Evolutionary conservation across 2,888 invertebrate species (phyloP).

Genomic region (Nipponacmea schrenckii): DNA sequence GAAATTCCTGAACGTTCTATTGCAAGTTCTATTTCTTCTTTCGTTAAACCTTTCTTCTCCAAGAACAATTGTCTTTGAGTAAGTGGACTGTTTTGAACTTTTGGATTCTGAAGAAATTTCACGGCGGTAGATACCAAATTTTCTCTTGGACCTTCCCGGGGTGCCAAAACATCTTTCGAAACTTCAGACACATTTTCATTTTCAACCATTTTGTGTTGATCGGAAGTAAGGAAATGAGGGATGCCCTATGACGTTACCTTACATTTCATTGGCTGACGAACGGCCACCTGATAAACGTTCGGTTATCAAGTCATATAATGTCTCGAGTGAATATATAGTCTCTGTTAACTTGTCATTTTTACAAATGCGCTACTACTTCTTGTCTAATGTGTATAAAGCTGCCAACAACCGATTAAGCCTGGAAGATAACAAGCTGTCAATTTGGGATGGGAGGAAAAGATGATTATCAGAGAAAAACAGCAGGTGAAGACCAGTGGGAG

Average conservation of each 20-base stretch:
- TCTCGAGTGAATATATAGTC: no score
- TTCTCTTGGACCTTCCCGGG: constrained; percentile 47
- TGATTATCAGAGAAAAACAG: no score
- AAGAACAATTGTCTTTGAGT: constrained; percentile 78
- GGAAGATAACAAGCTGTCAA: no score
- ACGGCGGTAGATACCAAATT: constrained; percentile 77
- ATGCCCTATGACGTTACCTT: background rate
- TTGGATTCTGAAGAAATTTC: constrained; percentile 87
- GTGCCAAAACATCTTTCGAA: constrained; percentile 51
- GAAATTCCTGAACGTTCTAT: constrained; percentile 50
- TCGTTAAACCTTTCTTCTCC: constrained; percentile 61
- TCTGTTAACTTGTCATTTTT: no score
- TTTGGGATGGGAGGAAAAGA: no score
- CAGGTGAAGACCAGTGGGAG: no score
- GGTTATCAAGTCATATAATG: no score
- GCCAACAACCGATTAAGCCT: no score
- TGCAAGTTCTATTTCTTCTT: constrained; percentile 56
- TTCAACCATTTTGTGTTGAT: background rate
- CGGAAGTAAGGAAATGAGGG: background rate
- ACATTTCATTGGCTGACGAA: no score
- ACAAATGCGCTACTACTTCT: no score
- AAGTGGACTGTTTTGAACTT: constrained; percentile 80
- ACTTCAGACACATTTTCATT: constrained; percentile 22
- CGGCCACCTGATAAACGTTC: no score
- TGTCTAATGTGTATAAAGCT: no score